Evolutionary conservation across 2,113 vertebrate species (phyloP).

Genomic region (Gallinago jamesoni): DNA sequence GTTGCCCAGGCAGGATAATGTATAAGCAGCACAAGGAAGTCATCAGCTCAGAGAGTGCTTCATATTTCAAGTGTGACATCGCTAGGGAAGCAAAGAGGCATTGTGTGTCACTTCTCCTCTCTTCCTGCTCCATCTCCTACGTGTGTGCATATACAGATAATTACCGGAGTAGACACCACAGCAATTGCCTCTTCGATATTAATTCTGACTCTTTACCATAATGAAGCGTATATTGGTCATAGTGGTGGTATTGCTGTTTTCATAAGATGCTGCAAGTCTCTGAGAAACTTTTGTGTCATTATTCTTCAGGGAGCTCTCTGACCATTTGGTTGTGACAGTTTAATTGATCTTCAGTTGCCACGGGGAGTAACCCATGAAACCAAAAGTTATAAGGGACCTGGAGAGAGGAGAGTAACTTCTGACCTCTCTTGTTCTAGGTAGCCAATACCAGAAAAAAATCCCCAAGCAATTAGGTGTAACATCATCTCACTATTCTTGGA

Average conservation of each 20-base stretch:
- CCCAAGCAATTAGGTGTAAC: background rate
- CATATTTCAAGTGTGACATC: constrained; percentile 83
- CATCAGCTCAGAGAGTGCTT: constrained; percentile 55
- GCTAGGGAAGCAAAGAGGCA: constrained; percentile 28
- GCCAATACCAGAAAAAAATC: background rate
- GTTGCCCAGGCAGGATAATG: constrained; percentile 72
- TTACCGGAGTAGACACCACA: background rate
- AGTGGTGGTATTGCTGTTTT: background rate
- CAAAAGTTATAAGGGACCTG: background rate
- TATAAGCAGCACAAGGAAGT: constrained; percentile 73
- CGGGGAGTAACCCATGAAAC: background rate
- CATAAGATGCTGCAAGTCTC: background rate
- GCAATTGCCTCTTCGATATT: background rate
- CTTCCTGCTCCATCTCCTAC: background rate
- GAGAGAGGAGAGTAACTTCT: background rate
- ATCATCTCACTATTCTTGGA: constrained; percentile 26
- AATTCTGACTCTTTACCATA: background rate
- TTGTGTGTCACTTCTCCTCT: background rate
- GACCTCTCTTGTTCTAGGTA: background rate
- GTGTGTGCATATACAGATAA: constrained; percentile 25
- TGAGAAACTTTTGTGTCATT: background rate
- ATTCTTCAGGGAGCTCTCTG: background rate
- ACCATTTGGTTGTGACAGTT: background rate
- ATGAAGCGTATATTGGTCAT: background rate
- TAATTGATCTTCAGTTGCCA: background rate